Evolutionary conservation across 2,888 invertebrate genomes (phyloP), one percentile per base, ranked within the genome.

Genomic region (Brassicogethes aeneus): DNA sequence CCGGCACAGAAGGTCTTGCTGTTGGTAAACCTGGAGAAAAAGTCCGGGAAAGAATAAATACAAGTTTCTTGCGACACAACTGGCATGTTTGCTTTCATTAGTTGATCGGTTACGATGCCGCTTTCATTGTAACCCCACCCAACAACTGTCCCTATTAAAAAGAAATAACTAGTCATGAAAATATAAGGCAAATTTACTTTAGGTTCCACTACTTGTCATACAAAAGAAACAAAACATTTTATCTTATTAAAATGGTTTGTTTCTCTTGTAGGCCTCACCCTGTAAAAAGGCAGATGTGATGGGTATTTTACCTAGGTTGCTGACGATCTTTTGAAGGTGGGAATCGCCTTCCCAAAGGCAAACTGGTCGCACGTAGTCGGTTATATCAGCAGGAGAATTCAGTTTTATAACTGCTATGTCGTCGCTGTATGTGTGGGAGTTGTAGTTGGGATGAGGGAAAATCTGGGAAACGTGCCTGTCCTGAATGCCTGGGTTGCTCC

Each of bases 21-120:
- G 0, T 75, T 74, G 0, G 77, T 76, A 57, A 76, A 77, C 34
- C 72, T 64, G 0, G 73, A 72, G 58, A 75, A 79, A 68, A 79
- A 78, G 37, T 76, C 75, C 48, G 74, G 74, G 60, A 74, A 74
- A 0, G 77, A 77, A 43, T 75, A 65, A 49, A 79, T 70, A 60
- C 79, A 79, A 3, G 74, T 74, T 55, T 74, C 72, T 45, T 73
- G 73, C 46, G 74, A 70, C 0, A 78, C 76, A 5, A 79, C 69
- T 0, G 78, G 78, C 77, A 79, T 77, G 46, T 72, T 70, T 0
- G 76, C 74, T 42, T 75, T 65, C 13, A 70, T 72, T 31, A 79
- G 57, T 45, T 76, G 74, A 48, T 77, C 76, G 0, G 76, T 75
- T 1, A 77, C 71, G 15, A 69, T 70, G 5, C 76, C 76, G 1